Evolutionary conservation across 2,797 vertebrate genomes (phyloP).

Genomic region (Corythornis leucogaster): DNA sequence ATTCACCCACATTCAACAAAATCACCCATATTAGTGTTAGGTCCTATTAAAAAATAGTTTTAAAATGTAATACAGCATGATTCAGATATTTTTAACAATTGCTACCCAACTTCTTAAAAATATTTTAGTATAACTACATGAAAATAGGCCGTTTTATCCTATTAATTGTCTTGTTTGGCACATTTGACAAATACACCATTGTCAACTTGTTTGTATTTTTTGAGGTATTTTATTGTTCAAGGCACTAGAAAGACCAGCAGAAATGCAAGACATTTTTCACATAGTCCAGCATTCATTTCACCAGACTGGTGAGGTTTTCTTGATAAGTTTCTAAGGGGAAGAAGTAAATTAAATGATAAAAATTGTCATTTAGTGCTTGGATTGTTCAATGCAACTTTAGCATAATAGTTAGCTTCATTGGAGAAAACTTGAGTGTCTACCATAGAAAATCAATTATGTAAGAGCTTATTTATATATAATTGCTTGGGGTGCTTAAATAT

Average conservation of each 20-base stretch:
- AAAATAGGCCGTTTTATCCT: not conserved
- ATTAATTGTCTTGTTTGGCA: not conserved
- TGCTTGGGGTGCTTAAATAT: constrained; percentile 76
- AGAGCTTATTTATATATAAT: constrained; percentile 69
- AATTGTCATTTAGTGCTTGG: constrained; percentile 64
- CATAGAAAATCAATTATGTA: constrained; percentile 78
- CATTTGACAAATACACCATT: not conserved
- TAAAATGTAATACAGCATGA: not conserved
- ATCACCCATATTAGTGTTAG: not conserved
- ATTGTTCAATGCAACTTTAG: constrained; percentile 55
- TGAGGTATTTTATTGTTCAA: not conserved
- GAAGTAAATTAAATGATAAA: constrained; percentile 10
- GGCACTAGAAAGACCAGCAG: not conserved
- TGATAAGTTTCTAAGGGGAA: not conserved
- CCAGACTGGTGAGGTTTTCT: constrained; percentile 24
- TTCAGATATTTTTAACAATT: not conserved
- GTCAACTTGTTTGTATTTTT: not conserved
- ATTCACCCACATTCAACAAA: not conserved
- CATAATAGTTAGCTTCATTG: constrained; percentile 48
- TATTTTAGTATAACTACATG: not conserved
- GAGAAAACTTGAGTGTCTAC: constrained; percentile 67
- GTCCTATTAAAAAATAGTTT: not conserved
- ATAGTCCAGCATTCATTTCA: constrained; percentile 30
- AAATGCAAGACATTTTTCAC: constrained; percentile 26
- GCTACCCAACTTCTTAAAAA: not conserved